Conservation (phyloP, 2,888 invertebrate species). For the Melieria picta region DNA sequence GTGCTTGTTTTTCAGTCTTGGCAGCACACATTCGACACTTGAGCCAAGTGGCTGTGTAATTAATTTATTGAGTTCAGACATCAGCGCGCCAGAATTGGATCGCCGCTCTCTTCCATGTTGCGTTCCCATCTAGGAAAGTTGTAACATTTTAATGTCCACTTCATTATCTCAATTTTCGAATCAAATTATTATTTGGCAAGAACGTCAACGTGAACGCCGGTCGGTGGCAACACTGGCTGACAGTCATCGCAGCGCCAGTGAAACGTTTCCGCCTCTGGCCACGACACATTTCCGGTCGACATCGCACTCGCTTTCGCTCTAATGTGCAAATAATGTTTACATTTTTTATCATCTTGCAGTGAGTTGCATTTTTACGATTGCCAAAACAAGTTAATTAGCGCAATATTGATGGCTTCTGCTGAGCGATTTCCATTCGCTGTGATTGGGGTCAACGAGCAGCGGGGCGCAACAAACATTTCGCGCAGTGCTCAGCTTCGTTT, state of each 20-base stretch:
- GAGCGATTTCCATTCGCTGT: not conserved
- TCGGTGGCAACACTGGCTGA: constrained; percentile 5
- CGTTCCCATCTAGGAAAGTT: constrained; percentile 39
- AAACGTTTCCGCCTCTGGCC: not conserved
- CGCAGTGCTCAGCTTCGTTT: not conserved
- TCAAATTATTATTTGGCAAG: constrained; percentile 49
- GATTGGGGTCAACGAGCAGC: constrained; percentile 29
- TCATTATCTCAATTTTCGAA: constrained; percentile 54
- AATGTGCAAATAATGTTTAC: not conserved
- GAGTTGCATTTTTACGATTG: not conserved
- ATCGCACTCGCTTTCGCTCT: not conserved
- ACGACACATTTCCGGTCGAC: constrained; percentile 5
- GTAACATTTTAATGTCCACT: constrained; percentile 57
- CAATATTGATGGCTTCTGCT: constrained; percentile 11
- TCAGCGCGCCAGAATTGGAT: constrained; percentile 5
- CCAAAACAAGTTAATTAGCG: constrained; percentile 11
- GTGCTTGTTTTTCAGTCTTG: too few relatives aligned
- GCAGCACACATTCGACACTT: too few relatives aligned
- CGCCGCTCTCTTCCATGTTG: constrained; percentile 7
- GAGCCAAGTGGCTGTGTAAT: constrained; percentile 25
- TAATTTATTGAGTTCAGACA: constrained; percentile 33
- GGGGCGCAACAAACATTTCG: not conserved
- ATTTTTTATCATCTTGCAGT: not conserved
- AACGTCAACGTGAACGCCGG: not conserved
- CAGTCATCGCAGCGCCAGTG: not conserved